Conservation (phyloP, 2,888 invertebrate species). For the Acleris sparsana region DNA sequence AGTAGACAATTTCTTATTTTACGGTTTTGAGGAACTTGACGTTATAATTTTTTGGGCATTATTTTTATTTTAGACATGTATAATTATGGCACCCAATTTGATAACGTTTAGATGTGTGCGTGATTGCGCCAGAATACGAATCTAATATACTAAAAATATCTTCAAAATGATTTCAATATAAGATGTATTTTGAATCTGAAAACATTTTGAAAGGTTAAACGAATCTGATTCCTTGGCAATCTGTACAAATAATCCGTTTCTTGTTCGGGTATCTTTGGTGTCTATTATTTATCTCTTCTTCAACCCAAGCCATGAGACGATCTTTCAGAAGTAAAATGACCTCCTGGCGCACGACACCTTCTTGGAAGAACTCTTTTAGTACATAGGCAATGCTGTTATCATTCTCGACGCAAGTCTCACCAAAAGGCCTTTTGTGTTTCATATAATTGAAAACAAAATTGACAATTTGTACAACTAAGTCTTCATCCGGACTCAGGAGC, state of each 20-base stretch:
- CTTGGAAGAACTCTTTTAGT: slow-evolving; percentile 73
- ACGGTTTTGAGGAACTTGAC: too few relatives aligned
- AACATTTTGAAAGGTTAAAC: slow-evolving; percentile 38
- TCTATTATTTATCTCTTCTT: slow-evolving; percentile 56
- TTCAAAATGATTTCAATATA: too few relatives aligned
- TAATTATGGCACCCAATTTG: too few relatives aligned
- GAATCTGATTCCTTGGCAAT: slow-evolving; percentile 65
- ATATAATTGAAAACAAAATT: slow-evolving; percentile 73
- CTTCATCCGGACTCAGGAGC: slow-evolving; percentile 69
- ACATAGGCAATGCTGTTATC: slow-evolving; percentile 69
- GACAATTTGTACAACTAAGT: slow-evolving; percentile 70
- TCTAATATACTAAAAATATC: too few relatives aligned
- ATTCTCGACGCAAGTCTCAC: slow-evolving; percentile 55
- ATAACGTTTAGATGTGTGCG: too few relatives aligned
- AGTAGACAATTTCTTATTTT: too few relatives aligned
- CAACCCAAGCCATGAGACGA: slow-evolving; percentile 58
- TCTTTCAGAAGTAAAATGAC: slow-evolving; percentile 65
- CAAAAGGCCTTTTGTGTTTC: slow-evolving; percentile 68
- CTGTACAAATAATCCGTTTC: slow-evolving; percentile 58
- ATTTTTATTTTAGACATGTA: too few relatives aligned
- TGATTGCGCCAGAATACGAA: too few relatives aligned
- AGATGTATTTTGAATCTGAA: too few relatives aligned
- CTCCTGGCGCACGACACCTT: slow-evolving; percentile 66
- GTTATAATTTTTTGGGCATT: too few relatives aligned
- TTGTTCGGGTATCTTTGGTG: slow-evolving; percentile 57